Percentiles rank a stretch among this genome's conserved stretches.
Conservation (phyloP, 2,797 vertebrate species). For the Erithacus rubecula region DNA sequence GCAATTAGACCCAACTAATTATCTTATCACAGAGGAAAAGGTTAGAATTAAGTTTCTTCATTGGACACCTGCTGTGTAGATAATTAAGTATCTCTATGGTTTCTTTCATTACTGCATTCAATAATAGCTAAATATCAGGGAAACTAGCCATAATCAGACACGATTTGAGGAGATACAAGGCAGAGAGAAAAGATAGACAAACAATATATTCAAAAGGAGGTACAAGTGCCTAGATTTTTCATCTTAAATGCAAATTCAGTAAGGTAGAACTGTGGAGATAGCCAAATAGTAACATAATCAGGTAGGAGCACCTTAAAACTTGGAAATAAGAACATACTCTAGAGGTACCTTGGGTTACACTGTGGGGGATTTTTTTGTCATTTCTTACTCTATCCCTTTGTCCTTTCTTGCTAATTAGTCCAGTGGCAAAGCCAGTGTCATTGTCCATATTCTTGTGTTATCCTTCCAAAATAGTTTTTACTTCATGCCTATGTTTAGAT, state of each 20-base stretch:
- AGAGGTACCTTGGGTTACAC: not conserved
- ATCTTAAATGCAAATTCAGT: not conserved
- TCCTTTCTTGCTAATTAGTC: not conserved
- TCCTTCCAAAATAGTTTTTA: not conserved
- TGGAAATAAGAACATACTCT: not conserved
- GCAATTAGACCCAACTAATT: conserved; percentile 77
- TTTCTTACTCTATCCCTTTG: not conserved
- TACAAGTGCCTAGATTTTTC: not conserved
- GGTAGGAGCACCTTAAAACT: not conserved
- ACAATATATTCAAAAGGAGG: conserved; percentile 16
- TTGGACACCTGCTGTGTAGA: conserved; percentile 75
- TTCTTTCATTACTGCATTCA: conserved; percentile 79
- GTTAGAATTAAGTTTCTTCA: conserved; percentile 76
- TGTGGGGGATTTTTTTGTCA: not conserved
- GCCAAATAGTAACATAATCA: not conserved
- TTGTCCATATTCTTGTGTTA: not conserved
- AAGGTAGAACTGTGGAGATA: not conserved
- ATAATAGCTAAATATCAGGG: conserved; percentile 79
- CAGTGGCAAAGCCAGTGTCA: not conserved
- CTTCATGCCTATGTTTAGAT: not conserved
- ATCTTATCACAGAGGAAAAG: conserved; percentile 79
- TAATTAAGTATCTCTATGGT: conserved; percentile 80
- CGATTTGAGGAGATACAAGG: conserved; percentile 70
- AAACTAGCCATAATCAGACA: conserved; percentile 73
- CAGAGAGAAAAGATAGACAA: conserved; percentile 30